Conservation (phyloP, 2,797 vertebrate genomes). For the Tragopan temminckii region DNA sequence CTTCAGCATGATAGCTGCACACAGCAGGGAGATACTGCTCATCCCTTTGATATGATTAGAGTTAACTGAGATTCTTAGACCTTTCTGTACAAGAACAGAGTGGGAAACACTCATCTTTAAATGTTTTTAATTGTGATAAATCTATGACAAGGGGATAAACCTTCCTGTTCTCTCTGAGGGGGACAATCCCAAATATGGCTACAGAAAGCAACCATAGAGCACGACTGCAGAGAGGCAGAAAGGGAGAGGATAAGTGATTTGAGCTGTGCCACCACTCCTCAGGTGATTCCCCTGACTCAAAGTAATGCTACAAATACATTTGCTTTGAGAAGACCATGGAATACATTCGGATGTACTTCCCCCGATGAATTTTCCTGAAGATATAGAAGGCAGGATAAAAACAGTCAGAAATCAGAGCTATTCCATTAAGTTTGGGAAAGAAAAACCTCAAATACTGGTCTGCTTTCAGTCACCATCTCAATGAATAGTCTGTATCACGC, state of each 20-base stretch:
- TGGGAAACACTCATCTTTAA: neutral
- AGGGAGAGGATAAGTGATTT: neutral
- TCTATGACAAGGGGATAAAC: neutral
- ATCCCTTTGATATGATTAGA: neutral
- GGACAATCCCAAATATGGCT: neutral
- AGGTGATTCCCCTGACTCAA: neutral
- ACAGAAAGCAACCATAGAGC: neutral
- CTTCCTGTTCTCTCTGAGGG: neutral
- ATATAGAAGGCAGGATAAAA: neutral
- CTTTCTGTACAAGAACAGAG: neutral
- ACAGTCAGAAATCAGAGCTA: fast-evolving
- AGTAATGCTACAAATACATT: neutral
- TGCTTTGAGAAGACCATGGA: neutral
- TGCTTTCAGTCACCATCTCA: neutral
- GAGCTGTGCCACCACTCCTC: neutral
- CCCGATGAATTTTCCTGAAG: neutral
- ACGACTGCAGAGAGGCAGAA: neutral
- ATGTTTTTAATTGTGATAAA: constrained; percentile 4
- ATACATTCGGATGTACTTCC: neutral
- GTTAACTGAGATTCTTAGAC: neutral
- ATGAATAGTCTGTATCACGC: neutral
- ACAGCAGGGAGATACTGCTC: neutral
- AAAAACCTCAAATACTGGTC: neutral
- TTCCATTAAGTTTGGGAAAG: neutral
- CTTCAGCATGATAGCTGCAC: fast-evolving